phyloP scores from a whole-genome alignment of 2,113 vertebrate genomes.

The Phoxinus phoxinus region DNA sequence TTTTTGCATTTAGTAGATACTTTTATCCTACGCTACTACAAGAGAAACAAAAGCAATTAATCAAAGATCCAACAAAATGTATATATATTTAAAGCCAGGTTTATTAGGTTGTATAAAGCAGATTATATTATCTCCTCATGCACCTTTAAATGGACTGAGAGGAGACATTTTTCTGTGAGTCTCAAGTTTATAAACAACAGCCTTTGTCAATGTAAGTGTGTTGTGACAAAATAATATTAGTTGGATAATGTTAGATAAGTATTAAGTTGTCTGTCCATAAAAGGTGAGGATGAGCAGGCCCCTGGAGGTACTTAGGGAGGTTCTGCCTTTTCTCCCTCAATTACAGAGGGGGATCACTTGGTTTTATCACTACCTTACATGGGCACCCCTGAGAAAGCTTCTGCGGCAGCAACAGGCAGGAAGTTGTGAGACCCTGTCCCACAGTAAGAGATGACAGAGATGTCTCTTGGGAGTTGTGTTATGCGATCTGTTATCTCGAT shows the following conservation, averaged over 20 bases:
- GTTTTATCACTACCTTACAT: slow-evolving; percentile 68
- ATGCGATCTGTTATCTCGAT: slow-evolving; percentile 41
- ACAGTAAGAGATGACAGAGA: not conserved
- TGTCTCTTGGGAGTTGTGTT: slow-evolving; percentile 23
- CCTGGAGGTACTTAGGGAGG: not conserved
- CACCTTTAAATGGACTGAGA: not conserved
- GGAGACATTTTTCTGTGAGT: not conserved
- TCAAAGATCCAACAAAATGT: too few relatives aligned
- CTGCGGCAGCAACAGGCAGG: slow-evolving; percentile 9
- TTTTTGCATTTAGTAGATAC: too few relatives aligned
- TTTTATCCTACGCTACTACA: too few relatives aligned
- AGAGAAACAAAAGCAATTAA: too few relatives aligned
- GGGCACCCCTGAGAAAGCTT: slow-evolving; percentile 55
- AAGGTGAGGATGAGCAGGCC: not conserved
- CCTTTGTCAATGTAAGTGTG: slow-evolving; percentile 8
- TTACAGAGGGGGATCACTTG: not conserved
- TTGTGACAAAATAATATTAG: not conserved
- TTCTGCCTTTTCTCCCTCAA: slow-evolving; percentile 36
- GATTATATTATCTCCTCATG: not conserved
- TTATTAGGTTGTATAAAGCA: not conserved
- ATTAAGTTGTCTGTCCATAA: not conserved
- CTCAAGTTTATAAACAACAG: not conserved
- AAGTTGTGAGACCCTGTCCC: slow-evolving; percentile 7
- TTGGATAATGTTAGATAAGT: not conserved
- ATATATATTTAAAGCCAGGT: not conserved